These are phyloP conservation scores for Hydractinia symbiolongicarpus DNA, from an alignment of 30 jellyfish, hydroid and myxozoan genomes.

Conservation along the genomic window DNA sequence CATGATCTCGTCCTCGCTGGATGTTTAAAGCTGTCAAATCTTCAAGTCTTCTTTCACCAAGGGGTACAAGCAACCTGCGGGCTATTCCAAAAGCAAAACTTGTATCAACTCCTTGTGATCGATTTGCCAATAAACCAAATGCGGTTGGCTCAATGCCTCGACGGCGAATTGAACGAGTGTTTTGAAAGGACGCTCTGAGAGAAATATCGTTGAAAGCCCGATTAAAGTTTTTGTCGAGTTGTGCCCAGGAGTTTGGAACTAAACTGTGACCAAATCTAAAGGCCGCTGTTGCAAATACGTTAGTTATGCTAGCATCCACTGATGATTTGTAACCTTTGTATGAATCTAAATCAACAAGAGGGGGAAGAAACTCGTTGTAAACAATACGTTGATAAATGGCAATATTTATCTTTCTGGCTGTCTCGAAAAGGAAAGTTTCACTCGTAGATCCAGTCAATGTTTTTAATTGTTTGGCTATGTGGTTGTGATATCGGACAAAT, in stretches of 20 bases:
- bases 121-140: constrained; percentile 66
- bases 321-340: constrained; percentile 56
- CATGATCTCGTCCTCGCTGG: constrained; percentile 97
- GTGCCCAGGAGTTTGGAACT: not conserved
- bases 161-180: constrained; percentile 45
- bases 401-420: constrained; percentile 75
- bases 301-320: constrained; percentile 56
- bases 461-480: constrained; percentile 56
- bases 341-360: constrained; percentile 39
- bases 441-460: constrained; percentile 53
- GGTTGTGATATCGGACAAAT: constrained; percentile 87
- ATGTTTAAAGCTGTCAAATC: constrained; percentile 81
- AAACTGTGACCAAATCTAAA: constrained; percentile 39
- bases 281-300: constrained; percentile 38
- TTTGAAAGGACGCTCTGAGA: constrained; percentile 26
- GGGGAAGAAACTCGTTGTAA: constrained; percentile 64
- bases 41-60: constrained; percentile 40
- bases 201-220: not conserved
- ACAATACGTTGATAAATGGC: constrained; percentile 83
- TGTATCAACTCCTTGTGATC: constrained; percentile 42
- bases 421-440: constrained; percentile 54
- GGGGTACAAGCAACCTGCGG: constrained; percentile 32
- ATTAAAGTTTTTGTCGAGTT: constrained; percentile 31
- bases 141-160: constrained; percentile 75
- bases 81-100: constrained; percentile 24